Conservation (phyloP, 2,113 vertebrate species). For the Gorilla gorilla region DNA sequence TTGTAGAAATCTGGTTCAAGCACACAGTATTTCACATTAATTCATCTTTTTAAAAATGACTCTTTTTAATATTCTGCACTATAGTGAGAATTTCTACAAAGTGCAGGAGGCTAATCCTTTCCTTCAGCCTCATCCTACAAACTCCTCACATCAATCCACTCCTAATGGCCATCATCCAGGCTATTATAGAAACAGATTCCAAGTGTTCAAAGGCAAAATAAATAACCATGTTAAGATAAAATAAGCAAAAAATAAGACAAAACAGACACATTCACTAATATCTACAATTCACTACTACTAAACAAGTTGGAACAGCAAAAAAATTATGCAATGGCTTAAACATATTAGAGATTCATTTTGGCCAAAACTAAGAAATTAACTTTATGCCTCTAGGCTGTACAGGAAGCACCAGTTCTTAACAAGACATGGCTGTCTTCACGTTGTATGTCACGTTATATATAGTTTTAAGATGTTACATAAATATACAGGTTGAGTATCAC, state of each 20-base stretch:
- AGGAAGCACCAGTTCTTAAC: not conserved
- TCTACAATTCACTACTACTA: not conserved
- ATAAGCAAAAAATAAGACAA: not conserved
- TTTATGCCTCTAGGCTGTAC: not conserved
- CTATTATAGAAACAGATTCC: not conserved
- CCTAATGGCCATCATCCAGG: not conserved
- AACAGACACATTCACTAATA: not conserved
- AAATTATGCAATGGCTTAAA: not conserved
- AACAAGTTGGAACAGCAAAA: not conserved
- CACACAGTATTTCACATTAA: not conserved
- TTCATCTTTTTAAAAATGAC: not conserved
- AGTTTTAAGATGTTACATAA: not conserved
- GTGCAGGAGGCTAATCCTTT: not conserved
- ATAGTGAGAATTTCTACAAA: slow-evolving; percentile 9
- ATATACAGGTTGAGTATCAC: not conserved
- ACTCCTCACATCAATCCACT: not conserved
- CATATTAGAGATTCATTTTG: slow-evolving; percentile 22
- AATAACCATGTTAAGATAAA: not conserved
- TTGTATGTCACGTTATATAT: not conserved
- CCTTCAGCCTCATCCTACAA: not conserved
- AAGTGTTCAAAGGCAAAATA: not conserved
- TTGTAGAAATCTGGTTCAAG: not conserved
- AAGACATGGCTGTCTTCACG: not conserved
- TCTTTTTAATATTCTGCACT: not conserved
- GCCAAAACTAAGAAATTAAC: slow-evolving; percentile 25